Evolutionary conservation across 2,888 invertebrate species (phyloP).

Genomic region (Pachydiplax longipennis): DNA sequence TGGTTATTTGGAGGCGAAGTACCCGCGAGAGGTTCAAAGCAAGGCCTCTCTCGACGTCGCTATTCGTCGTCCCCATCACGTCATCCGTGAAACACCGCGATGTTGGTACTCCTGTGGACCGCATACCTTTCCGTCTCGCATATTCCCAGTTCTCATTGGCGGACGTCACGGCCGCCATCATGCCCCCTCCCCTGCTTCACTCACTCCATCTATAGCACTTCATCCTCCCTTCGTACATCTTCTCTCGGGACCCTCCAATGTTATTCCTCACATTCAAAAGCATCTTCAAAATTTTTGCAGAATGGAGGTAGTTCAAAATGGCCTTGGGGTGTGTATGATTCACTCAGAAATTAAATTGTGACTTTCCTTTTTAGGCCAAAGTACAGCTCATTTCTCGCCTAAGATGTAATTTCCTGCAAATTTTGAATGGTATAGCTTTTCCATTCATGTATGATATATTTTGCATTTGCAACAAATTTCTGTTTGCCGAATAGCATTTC

Average conservation of each 20-base stretch:
- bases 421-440: no score
- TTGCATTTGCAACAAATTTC: no score
- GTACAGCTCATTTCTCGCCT: no score
- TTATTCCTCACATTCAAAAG: no score
- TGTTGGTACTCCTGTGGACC: neutral
- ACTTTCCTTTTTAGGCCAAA: no score
- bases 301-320: no score
- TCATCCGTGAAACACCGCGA: neutral
- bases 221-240: neutral
- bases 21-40: neutral
- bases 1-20: neutral
- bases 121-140: neutral
- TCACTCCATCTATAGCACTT: neutral
- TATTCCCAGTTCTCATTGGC: neutral
- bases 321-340: no score
- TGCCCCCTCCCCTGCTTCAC: neutral
- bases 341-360: no score
- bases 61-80: neutral
- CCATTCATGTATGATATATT: no score
- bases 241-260: neutral
- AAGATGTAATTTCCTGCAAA: no score
- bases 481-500: no score
- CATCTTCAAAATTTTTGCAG: no score
- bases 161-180: neutral
- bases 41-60: neutral